phyloP scores from a whole-genome alignment of 1,140 invertebrate species.

The Papilio polyxenes region DNA sequence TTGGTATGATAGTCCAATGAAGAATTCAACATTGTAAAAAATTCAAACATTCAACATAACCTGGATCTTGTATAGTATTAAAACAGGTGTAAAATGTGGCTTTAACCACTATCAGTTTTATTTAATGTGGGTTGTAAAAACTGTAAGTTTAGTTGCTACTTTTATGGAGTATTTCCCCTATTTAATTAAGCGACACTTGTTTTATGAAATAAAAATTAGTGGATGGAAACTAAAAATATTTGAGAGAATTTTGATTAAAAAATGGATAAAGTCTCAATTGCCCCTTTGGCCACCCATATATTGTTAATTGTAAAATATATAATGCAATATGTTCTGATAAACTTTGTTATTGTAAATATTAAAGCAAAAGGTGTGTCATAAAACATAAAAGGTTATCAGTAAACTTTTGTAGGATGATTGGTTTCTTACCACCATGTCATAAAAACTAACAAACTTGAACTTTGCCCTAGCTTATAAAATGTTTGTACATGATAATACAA shows the following conservation, averaged over 20 bases:
- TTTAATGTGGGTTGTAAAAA: background rate
- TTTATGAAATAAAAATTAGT: no score
- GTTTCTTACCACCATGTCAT: background rate
- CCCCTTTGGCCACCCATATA: background rate
- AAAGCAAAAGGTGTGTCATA: background rate
- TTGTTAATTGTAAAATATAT: background rate
- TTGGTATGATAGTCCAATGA: background rate
- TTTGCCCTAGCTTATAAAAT: slow-evolving; percentile 7
- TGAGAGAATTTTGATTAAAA: background rate
- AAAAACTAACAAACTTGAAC: slow-evolving; percentile 13
- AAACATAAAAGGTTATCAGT: slow-evolving; percentile 34
- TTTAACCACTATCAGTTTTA: background rate
- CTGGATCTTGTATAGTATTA: background rate
- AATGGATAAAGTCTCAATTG: background rate
- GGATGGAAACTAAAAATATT: no score
- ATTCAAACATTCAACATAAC: background rate
- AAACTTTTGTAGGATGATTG: background rate
- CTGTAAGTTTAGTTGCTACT: background rate
- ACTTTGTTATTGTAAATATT: slow-evolving; percentile 22
- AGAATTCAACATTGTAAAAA: background rate
- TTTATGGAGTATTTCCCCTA: background rate
- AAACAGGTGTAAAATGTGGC: background rate
- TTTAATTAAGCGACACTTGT: background rate
- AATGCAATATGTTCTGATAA: background rate
- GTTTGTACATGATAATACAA: background rate